phyloP scores from a whole-genome alignment of 2,113 vertebrate species.

The Bettongia penicillata region DNA sequence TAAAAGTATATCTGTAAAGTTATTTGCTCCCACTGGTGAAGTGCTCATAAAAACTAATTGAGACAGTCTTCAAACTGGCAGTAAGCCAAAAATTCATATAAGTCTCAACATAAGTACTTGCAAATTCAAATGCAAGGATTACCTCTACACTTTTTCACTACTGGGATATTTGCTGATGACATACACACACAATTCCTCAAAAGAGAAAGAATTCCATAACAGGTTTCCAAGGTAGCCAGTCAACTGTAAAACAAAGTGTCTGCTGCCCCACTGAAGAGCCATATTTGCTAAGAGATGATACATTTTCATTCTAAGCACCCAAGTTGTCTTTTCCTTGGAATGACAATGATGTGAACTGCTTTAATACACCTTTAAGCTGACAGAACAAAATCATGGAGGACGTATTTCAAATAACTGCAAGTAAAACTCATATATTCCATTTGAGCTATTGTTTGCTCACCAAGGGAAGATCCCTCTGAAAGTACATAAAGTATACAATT shows the following conservation, averaged over 20 bases:
- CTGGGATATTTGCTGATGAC: not conserved
- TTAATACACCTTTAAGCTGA: not conserved
- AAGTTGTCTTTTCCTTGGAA: not conserved
- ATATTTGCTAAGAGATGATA: accelerated
- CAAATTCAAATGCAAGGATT: not conserved
- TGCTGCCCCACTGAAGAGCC: not conserved
- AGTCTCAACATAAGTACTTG: not conserved
- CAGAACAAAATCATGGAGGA: not conserved
- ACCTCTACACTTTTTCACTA: not conserved
- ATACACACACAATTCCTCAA: not conserved
- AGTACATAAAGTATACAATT: not conserved
- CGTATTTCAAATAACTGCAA: not conserved
- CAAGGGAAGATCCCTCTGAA: not conserved
- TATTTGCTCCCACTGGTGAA: not conserved
- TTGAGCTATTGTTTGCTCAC: not conserved
- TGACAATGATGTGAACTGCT: not conserved
- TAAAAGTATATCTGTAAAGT: not conserved
- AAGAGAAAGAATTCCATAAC: not conserved
- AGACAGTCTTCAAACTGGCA: not conserved
- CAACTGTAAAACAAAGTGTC: accelerated
- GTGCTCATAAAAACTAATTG: not conserved
- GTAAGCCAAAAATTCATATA: not conserved
- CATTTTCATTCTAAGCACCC: not conserved
- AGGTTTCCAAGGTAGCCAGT: not conserved
- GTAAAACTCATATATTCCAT: not conserved